Evolutionary conservation across 2,113 vertebrate genomes (phyloP), one percentile per base, ranked within the genome.

Genomic region (Nestor notabilis): DNA sequence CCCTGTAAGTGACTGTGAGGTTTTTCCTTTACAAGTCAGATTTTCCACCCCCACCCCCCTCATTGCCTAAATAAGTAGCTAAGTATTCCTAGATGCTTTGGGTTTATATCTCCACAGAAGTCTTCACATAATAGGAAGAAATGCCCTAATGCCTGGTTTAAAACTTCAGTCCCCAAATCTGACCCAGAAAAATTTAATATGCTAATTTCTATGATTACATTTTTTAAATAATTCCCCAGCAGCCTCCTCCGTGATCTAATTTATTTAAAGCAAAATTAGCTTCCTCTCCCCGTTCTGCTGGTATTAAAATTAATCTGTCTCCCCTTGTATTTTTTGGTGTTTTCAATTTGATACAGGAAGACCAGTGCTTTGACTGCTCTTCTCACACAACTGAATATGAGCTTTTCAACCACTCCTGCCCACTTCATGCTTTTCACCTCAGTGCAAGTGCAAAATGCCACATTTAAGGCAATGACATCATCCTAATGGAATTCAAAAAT

Each of bases 121-220:
- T 35, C 39, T 65, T 60, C 29, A 5, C 60, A 93, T 83, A 90
- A 75, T 20, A 82, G 0, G 1, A 82, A 84, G 76, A 93, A 92
- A 92, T 56, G 61, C 64, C 65, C 60, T 43, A 86, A 92, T 3
- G n/a, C 41, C 19, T 69, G 33, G 12, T 63, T 93, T 91, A 95
- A 96, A 90, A 89, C 50, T 47, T 86, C 83, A 74, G 79, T 94
- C n/a, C 71, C 14, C 20, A 91, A 83, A 83, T 65, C 49, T 97
- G 97, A 97, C 97, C 96, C 78, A 96, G 89, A 96, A 97, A 97
- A 96, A 58, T 18, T 60, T 89, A 89, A 76, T 83, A 93, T 80
- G 74, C 52, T 66, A 70, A 70, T 94, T 96, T 87, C 74, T 83
- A 89, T 84, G 72, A 96, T 85, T 93, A 65, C 33, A 75, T 93